Evolutionary conservation across 2,888 invertebrate species (phyloP).

Genomic region (Lampropteryx suffumata): DNA sequence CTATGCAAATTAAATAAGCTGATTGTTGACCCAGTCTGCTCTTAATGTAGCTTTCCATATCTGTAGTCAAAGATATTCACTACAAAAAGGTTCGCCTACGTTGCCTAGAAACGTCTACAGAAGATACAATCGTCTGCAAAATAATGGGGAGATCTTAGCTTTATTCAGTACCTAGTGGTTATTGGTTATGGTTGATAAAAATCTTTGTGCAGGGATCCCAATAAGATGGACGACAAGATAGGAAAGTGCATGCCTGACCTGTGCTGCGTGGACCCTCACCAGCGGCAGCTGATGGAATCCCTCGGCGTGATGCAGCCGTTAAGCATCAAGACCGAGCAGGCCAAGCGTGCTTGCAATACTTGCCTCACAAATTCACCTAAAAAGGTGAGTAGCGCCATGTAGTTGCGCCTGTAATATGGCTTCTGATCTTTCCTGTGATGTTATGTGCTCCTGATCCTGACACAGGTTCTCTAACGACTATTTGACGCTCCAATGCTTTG

Average conservation of each 20-base stretch:
- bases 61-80: too few relatives aligned
- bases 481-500: too few relatives aligned
- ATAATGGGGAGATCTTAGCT: too few relatives aligned
- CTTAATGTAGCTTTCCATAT: too few relatives aligned
- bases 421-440: too few relatives aligned
- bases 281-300: slow-evolving; percentile 63
- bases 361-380: slow-evolving; percentile 75
- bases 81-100: too few relatives aligned
- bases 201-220: slow-evolving; percentile 55
- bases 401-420: too few relatives aligned
- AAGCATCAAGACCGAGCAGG: slow-evolving; percentile 77
- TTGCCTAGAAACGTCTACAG: not conserved
- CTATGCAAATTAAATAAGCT: slow-evolving; percentile 9
- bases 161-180: too few relatives aligned
- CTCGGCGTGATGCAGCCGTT: slow-evolving; percentile 74
- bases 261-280: slow-evolving; percentile 63
- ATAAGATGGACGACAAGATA: slow-evolving; percentile 75
- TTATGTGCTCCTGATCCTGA: too few relatives aligned
- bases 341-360: slow-evolving; percentile 75
- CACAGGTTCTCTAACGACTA: too few relatives aligned
- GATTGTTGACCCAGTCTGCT: slow-evolving; percentile 7
- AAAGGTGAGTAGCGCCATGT: slow-evolving; percentile 54
- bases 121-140: too few relatives aligned
- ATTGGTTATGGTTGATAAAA: too few relatives aligned
- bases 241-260: slow-evolving; percentile 72